Base-by-base conservation (phyloP, 2,888 invertebrate genomes). In the Conistra vaccinii region DNA sequence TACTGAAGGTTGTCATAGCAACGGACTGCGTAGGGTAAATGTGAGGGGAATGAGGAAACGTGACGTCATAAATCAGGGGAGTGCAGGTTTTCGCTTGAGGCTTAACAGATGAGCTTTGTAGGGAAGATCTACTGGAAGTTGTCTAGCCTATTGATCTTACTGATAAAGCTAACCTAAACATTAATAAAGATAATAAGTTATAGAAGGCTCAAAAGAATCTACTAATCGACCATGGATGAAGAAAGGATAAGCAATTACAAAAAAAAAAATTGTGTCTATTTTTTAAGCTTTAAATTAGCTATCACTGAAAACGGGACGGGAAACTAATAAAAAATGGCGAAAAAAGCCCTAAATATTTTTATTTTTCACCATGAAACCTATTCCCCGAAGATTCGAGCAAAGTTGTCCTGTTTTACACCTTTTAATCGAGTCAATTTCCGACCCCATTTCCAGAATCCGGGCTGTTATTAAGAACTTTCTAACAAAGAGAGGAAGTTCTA, bases 41-140 rank as follows among this genome's bases (percentile, higher is more conserved):
- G 53, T 62, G 45, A 61, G 68, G 72, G 62, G 55, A 29, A 53
- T 29, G 42, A 23, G 29, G 7, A 57, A n/a, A 45, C 70, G 70
- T 84, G 85, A 71, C 81, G 61, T 84, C 42, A 75, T 75, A 68
- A 65, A 75, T 66, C 68, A 66, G 53, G 51, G 35, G 48, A 55
- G 20, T n/a, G 58, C 17, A 23, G 17, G 48, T 71, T 84, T 66
- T 66, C 6, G 7, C 45, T 53, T 39, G 58, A 23, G 17, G 20
- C 14, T 48, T 39, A 14, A 35, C 26, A 45, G 12, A 14, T 42
- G 48, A 48, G 26, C 12, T 53, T 14, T 10, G 14, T 35, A 17
- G 20, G 39, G 23, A 29, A 48, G 7, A 48, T 32, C 0, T 42
- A 51, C 20, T 23, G n/a, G n/a, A n/a, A n/a, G 12, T 20, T 32